Conservation (phyloP, 2,888 invertebrate genomes). For the Norana najaformis region DNA sequence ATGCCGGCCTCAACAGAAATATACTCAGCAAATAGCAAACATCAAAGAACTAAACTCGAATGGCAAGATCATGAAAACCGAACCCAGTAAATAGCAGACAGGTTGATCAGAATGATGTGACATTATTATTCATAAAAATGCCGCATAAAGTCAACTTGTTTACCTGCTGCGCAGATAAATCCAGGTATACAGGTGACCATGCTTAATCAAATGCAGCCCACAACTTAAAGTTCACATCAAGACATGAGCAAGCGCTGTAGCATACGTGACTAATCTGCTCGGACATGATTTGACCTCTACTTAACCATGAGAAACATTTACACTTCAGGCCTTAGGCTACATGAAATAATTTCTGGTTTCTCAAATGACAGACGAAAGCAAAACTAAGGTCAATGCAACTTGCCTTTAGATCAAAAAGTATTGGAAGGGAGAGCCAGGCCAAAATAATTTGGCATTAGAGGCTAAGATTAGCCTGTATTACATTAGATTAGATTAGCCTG, state of each 20-base stretch:
- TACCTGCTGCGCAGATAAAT: not conserved
- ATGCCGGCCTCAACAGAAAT: too few relatives aligned
- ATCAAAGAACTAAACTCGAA: too few relatives aligned
- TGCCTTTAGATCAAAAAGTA: not conserved
- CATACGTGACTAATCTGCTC: not conserved
- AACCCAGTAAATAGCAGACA: too few relatives aligned
- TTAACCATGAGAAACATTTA: not conserved
- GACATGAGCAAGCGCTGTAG: not conserved
- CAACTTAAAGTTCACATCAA: slow-evolving; percentile 5
- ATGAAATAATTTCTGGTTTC: not conserved
- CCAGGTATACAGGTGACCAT: not conserved
- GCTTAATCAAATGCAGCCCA: not conserved
- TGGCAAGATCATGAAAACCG: too few relatives aligned
- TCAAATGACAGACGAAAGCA: not conserved
- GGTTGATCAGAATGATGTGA: not conserved
- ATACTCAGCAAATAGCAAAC: too few relatives aligned
- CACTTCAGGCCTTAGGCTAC: not conserved
- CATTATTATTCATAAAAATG: not conserved
- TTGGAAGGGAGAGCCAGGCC: not conserved
- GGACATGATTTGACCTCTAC: not conserved
- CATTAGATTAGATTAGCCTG: too few relatives aligned
- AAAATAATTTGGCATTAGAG: not conserved
- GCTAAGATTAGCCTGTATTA: too few relatives aligned
- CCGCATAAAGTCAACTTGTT: not conserved
- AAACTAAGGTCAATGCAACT: not conserved